These are phyloP conservation scores for Terrapene triunguis DNA, from an alignment of 2,113 vertebrate genomes.

Conservation along the genomic window DNA sequence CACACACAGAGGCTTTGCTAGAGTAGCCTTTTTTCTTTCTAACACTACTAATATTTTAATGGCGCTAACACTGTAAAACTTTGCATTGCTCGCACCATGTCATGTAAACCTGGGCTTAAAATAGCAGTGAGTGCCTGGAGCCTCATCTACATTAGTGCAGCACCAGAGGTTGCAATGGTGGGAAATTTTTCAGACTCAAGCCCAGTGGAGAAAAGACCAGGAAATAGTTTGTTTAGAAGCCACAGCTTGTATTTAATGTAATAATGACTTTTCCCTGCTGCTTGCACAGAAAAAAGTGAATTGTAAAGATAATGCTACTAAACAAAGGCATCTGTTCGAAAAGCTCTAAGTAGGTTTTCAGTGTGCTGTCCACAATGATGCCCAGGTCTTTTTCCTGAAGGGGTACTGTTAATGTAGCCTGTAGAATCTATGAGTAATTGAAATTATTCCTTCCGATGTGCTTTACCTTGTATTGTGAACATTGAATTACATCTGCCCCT, in stretches of 20 bases:
- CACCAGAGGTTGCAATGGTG: neutral
- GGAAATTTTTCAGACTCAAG: neutral
- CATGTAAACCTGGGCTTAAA: too few species aligned
- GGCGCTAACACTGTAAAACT: too few species aligned
- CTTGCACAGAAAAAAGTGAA: neutral
- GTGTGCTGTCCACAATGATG: neutral
- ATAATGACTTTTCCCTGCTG: neutral
- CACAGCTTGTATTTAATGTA: neutral
- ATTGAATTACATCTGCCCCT: neutral
- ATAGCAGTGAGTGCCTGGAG: too few species aligned
- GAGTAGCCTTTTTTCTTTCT: too few species aligned
- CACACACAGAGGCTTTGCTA: too few species aligned
- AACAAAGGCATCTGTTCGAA: constrained; percentile 19
- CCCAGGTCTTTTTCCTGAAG: neutral
- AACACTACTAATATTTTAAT: too few species aligned
- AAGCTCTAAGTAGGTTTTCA: neutral
- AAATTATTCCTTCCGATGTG: neutral
- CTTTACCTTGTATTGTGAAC: neutral
- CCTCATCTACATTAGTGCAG: too few species aligned
- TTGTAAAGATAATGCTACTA: neutral
- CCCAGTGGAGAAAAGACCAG: neutral
- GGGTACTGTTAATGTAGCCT: neutral
- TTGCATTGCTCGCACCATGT: too few species aligned
- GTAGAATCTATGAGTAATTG: neutral
- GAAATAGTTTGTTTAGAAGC: neutral